These are phyloP conservation scores for Hoplostethus mediterraneus DNA, from an alignment of 2,797 vertebrate species.

Conservation along the genomic window DNA sequence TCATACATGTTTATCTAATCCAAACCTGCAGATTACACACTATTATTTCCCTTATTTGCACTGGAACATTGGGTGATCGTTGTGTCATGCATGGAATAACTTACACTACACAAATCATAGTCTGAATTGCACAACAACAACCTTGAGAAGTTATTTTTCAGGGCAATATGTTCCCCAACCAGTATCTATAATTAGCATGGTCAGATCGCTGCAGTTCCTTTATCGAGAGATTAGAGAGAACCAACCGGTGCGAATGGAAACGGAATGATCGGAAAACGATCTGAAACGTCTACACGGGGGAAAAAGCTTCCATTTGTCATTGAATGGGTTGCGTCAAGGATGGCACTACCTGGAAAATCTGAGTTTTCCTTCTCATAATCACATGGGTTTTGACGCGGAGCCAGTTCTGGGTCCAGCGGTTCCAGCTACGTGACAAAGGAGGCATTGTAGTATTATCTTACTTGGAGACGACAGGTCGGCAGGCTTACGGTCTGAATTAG, in stretches of 20 bases:
- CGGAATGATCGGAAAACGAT: conserved; percentile 1
- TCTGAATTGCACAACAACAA: not conserved
- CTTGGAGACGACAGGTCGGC: too few relatives aligned
- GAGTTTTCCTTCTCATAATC: not conserved
- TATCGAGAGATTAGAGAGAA: conserved; percentile 1
- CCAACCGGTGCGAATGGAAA: not conserved
- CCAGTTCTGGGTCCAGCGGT: not conserved
- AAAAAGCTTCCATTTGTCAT: not conserved
- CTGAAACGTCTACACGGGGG: not conserved
- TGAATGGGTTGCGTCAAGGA: too few relatives aligned
- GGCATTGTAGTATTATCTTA: too few relatives aligned
- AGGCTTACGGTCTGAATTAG: not conserved
- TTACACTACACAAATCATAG: not conserved
- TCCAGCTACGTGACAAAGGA: too few relatives aligned
- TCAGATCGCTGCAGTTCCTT: conserved; percentile 10
- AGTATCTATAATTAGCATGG: conserved; percentile 2
- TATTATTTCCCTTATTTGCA: not conserved
- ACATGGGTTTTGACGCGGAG: not conserved
- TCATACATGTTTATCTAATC: too few relatives aligned
- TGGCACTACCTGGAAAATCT: not conserved
- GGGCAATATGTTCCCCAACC: not conserved
- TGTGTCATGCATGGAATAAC: not conserved
- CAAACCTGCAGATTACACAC: not conserved
- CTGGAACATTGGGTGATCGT: not conserved
- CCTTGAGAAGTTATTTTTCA: not conserved